Percentiles rank a stretch among this genome's conserved stretches.
Evolutionary conservation across 2,113 vertebrate species (phyloP).

Genomic region (Microcebus griseorufus): DNA sequence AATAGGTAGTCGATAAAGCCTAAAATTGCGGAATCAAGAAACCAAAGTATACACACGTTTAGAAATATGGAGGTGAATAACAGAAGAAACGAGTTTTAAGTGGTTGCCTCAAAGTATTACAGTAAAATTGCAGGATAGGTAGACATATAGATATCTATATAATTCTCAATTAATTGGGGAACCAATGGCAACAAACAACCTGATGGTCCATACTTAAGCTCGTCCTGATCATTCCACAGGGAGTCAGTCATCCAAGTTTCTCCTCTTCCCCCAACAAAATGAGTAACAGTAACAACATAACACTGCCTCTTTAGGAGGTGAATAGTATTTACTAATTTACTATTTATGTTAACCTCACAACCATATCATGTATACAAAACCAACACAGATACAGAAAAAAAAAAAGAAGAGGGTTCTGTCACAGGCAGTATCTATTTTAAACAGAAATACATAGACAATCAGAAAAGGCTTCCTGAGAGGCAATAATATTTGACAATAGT

Average conservation of each 20-base stretch:
- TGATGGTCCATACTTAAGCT: not conserved
- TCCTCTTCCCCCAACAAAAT: not conserved
- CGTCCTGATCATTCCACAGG: not conserved
- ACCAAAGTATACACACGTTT: not conserved
- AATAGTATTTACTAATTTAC: not conserved
- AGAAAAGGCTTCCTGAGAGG: not conserved
- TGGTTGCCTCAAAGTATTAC: not conserved
- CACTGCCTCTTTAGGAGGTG: not conserved
- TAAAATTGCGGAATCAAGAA: not conserved
- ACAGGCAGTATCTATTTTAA: not conserved
- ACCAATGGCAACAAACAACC: not conserved
- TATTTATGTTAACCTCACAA: constrained; percentile 43
- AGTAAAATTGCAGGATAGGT: not conserved
- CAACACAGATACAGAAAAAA: not conserved
- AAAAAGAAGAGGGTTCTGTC: not conserved
- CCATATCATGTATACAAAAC: not conserved
- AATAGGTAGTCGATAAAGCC: not conserved
- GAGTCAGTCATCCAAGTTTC: not conserved
- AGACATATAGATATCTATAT: not conserved
- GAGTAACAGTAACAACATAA: not conserved
- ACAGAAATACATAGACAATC: constrained; percentile 17
- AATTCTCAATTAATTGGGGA: not conserved
- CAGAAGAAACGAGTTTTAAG: not conserved
- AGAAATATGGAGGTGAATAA: not conserved
- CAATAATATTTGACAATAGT: not conserved